Percentiles rank a stretch among this genome's conserved stretches.
phyloP scores from a whole-genome alignment of 2,113 vertebrate species.

The Neogobius melanostomus region DNA sequence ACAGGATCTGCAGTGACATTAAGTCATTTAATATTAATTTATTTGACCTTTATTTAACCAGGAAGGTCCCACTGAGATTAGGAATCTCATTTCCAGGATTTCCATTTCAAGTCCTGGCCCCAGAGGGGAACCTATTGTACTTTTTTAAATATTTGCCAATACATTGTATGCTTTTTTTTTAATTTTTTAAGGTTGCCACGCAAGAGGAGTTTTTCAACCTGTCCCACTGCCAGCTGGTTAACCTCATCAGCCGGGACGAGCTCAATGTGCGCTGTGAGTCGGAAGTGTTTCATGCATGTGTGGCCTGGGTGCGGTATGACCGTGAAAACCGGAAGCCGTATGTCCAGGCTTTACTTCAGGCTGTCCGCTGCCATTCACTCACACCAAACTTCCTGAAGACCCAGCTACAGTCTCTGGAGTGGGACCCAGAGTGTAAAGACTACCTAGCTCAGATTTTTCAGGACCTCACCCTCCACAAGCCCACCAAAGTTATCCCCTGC shows the following conservation, averaged over 20 bases:
- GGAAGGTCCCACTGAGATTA: no score
- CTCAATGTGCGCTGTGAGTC: constrained; percentile 96
- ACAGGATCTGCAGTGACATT: no score
- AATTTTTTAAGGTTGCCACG: constrained; percentile 81
- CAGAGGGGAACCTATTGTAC: no score
- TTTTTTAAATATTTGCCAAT: neutral
- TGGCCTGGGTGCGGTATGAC: constrained; percentile 93
- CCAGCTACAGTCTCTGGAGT: constrained; percentile 88
- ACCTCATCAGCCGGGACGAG: constrained; percentile 90
- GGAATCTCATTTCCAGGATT: no score
- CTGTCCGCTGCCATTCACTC: constrained; percentile 93
- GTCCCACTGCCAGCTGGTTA: constrained; percentile 91
- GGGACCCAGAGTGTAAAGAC: constrained; percentile 88
- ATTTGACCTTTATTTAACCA: no score
- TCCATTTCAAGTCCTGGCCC: no score
- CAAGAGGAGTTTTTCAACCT: constrained; percentile 96
- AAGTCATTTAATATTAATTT: no score
- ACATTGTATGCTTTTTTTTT: neutral
- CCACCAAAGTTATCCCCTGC: constrained; percentile 79
- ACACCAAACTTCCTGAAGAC: constrained; percentile 90
- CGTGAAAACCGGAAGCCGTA: constrained; percentile 82
- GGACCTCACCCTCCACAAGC: constrained; percentile 91
- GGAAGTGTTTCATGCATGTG: constrained; percentile 92
- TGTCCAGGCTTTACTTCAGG: constrained; percentile 87
- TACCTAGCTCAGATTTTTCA: constrained; percentile 91